phyloP scores from a whole-genome alignment of 2,797 vertebrate species.

The Melanotaenia boesemani region DNA sequence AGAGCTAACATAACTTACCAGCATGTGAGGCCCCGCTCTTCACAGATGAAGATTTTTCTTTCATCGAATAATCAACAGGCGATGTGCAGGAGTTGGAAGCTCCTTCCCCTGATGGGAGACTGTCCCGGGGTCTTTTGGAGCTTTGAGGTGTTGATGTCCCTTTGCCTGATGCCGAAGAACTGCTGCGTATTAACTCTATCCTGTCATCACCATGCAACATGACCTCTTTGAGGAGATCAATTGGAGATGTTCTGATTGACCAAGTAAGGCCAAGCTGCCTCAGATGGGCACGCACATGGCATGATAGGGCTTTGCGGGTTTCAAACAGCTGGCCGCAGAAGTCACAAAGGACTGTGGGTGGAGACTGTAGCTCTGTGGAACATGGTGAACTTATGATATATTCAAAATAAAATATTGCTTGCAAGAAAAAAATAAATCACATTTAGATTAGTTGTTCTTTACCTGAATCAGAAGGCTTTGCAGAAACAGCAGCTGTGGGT shows the following conservation, averaged over 20 bases:
- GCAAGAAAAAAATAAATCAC: neutral
- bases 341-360: conserved; percentile 88
- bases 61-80: conserved; percentile 88
- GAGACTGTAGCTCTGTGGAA: conserved; percentile 68
- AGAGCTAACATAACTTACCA: conserved; percentile 65
- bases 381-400: conserved; percentile 58
- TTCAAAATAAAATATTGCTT: neutral
- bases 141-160: conserved; percentile 58
- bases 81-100: conserved; percentile 59
- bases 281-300: conserved; percentile 91
- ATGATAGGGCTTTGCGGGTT: conserved; percentile 93
- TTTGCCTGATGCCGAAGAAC: conserved; percentile 57
- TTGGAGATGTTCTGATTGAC: conserved; percentile 89
- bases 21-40: conserved; percentile 68
- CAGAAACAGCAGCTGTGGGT: conserved; percentile 10
- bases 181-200: conserved; percentile 64
- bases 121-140: conserved; percentile 79
- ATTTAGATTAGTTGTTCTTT: conserved; percentile 6
- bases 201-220: conserved; percentile 85
- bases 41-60: conserved; percentile 81
- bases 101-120: conserved; percentile 52
- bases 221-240: conserved; percentile 86
- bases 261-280: conserved; percentile 91
- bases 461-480: conserved; percentile 56
- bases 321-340: conserved; percentile 94